A percentile compares a stretch with the other conserved stretches of the same genome.
Evolutionary conservation across 2,113 vertebrate genomes (phyloP).

Genomic region (Rynchops niger): DNA sequence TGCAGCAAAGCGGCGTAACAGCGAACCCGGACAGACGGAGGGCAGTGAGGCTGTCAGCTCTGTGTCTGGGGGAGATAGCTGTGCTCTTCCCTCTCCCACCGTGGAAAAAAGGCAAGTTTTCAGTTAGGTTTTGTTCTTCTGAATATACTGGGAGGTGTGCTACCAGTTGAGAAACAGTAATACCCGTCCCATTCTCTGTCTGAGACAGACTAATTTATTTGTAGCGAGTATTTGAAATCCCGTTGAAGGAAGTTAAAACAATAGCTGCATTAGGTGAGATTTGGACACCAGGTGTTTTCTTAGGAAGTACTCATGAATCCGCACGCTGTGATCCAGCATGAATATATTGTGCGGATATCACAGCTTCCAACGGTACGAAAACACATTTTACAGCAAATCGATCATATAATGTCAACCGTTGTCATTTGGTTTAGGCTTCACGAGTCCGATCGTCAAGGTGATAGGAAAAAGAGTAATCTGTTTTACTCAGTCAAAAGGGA

Average conservation of each 20-base stretch:
- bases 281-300: background rate
- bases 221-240: background rate
- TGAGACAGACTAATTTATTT: background rate
- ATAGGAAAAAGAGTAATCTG: background rate
- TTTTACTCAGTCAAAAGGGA: background rate
- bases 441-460: background rate
- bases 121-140: background rate
- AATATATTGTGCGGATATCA: background rate
- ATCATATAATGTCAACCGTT: background rate
- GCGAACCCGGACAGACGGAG: background rate
- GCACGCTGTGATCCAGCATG: background rate
- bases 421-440: background rate
- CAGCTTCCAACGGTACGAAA: background rate
- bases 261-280: background rate
- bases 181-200: background rate
- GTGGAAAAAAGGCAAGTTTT: background rate
- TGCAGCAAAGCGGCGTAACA: background rate
- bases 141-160: background rate
- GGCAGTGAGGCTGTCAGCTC: background rate
- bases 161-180: background rate
- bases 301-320: background rate
- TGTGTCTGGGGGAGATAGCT: background rate
- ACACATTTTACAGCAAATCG: background rate
- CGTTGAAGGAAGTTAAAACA: background rate
- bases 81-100: background rate